Evolutionary conservation across 2,888 invertebrate species (phyloP).

Genomic region (Harpalus rufipes): DNA sequence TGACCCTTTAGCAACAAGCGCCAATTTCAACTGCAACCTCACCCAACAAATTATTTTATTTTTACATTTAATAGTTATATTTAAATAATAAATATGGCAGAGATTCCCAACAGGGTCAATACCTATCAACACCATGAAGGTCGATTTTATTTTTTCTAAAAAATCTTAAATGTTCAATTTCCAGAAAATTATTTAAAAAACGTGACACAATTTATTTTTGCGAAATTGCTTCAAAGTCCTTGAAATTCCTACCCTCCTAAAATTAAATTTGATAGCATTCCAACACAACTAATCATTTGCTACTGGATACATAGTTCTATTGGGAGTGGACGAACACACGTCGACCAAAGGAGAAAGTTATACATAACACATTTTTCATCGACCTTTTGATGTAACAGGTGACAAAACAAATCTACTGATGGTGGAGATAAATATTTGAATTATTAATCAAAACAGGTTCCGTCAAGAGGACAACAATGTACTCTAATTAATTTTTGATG

Average conservation of each 20-base stretch:
- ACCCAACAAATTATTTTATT: too few relatives aligned
- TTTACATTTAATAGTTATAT: too few relatives aligned
- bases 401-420: conserved; percentile 56
- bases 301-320: conserved; percentile 23
- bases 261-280: conserved; percentile 5
- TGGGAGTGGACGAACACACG: conserved; percentile 28
- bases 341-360: conserved; percentile 54
- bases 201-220: not conserved
- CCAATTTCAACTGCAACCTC: too few relatives aligned
- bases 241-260: conserved; percentile 3
- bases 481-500: conserved; percentile 8
- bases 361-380: conserved; percentile 34
- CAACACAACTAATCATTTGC: not conserved
- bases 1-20: too few relatives aligned
- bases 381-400: conserved; percentile 60
- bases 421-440: conserved; percentile 34
- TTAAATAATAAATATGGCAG: too few relatives aligned
- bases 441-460: conserved; percentile 47
- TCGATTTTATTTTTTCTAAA: not conserved
- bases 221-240: conserved; percentile 8
- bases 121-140: too few relatives aligned
- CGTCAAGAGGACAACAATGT: conserved; percentile 26
- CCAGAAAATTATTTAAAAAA: not conserved
- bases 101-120: too few relatives aligned
- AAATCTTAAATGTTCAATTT: not conserved